Evolutionary conservation across 2,113 vertebrate genomes (phyloP).

Genomic region (Apteryx owenii): DNA sequence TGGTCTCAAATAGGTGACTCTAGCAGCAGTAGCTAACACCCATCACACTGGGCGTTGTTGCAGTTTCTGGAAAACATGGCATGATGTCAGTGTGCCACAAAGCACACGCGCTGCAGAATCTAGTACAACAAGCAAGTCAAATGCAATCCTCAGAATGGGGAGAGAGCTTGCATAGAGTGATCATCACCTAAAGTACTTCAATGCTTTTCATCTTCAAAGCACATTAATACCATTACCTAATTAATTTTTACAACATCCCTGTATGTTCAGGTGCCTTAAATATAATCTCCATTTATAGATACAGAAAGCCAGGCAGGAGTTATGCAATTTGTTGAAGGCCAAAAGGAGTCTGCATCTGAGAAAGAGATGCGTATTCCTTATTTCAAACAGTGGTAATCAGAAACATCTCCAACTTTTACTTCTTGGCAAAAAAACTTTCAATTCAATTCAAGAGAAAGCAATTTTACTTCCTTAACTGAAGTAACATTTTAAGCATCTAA

Average conservation of each 20-base stretch:
- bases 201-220: slow-evolving; percentile 44
- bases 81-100: neutral
- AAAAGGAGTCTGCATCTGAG: neutral
- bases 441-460: neutral
- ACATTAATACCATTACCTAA: neutral
- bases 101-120: neutral
- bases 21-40: neutral
- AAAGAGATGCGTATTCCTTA: neutral
- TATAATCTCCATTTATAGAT: neutral
- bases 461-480: neutral
- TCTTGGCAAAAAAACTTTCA: neutral
- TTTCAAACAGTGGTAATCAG: neutral
- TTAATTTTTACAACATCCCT: neutral
- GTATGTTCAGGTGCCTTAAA: neutral
- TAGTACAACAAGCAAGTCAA: neutral
- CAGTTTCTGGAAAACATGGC: neutral
- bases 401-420: neutral
- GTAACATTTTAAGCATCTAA: neutral
- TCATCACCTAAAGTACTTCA: neutral
- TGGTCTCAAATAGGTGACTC: neutral
- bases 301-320: neutral
- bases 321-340: neutral
- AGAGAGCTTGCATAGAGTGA: neutral
- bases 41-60: neutral
- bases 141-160: fast-evolving